A percentile compares a stretch with the other conserved stretches of the same genome.
Conservation (phyloP, 2,113 vertebrate genomes). For the Ictalurus furcatus region DNA sequence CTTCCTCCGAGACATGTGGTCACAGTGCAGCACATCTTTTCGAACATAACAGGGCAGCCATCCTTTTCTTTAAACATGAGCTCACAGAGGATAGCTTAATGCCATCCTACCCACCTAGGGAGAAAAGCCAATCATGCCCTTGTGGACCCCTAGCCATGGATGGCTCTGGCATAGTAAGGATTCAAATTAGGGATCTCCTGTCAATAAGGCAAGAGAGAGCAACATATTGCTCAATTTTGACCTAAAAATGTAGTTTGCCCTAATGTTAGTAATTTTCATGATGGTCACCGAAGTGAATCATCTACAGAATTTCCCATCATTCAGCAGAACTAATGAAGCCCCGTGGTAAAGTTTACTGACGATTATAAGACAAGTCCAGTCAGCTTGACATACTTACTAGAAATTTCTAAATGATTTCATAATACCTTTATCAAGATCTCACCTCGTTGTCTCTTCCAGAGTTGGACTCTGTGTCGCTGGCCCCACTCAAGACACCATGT, state of each 20-base stretch:
- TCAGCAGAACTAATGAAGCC: background rate
- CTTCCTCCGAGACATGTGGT: background rate
- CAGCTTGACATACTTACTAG: background rate
- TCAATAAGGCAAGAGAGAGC: background rate
- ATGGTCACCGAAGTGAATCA: background rate
- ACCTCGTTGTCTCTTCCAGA: conserved; percentile 76
- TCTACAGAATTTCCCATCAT: background rate
- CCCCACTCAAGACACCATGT: conserved; percentile 59
- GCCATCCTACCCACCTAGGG: background rate
- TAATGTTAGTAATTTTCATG: background rate
- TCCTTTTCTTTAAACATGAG: background rate
- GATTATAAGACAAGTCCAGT: background rate
- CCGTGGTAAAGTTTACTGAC: background rate
- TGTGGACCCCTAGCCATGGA: background rate
- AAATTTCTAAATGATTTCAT: background rate
- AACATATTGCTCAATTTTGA: background rate
- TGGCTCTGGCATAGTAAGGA: background rate
- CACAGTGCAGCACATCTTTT: background rate
- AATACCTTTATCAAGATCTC: conserved; percentile 17
- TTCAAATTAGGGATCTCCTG: background rate
- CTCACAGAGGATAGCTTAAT: background rate
- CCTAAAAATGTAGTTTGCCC: background rate
- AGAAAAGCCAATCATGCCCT: background rate
- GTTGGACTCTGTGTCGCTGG: conserved; percentile 76
- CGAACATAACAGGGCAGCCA: background rate